These are phyloP conservation scores for Trichopoda pennipes DNA, from an alignment of 2,888 invertebrate genomes.

Conservation along the genomic window DNA sequence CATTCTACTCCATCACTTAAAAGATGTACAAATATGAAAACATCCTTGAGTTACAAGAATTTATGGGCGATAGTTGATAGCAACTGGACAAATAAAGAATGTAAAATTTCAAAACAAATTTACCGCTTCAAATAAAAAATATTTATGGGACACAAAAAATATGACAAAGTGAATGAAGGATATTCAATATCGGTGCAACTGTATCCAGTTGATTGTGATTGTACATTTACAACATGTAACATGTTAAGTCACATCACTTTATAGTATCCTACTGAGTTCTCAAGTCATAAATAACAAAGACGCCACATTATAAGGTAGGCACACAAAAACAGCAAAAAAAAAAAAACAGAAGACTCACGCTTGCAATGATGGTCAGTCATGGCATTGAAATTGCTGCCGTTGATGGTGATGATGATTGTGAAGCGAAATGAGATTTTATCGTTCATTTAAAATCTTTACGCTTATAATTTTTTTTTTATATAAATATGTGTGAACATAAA, in stretches of 20 bases:
- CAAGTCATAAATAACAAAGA: constrained; percentile 68
- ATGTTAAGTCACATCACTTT: constrained; percentile 58
- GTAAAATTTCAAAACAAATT: constrained; percentile 62
- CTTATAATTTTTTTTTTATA: constrained; percentile 11
- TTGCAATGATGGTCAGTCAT: constrained; percentile 19
- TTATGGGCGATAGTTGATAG: constrained; percentile 53
- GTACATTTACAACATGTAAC: constrained; percentile 33
- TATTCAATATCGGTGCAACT: constrained; percentile 32
- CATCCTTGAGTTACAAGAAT: constrained; percentile 54
- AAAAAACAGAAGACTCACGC: constrained; percentile 1
- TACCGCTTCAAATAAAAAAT: constrained; percentile 45
- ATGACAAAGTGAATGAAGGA: constrained; percentile 47
- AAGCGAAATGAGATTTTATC: constrained; percentile 41
- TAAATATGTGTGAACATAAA: constrained; percentile 13
- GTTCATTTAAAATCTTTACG: constrained; percentile 41
- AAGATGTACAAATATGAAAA: background rate
- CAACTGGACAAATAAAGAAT: constrained; percentile 48
- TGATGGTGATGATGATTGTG: constrained; percentile 12
- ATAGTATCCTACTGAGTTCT: constrained; percentile 65
- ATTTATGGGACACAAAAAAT: constrained; percentile 7
- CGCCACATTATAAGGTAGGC: constrained; percentile 59
- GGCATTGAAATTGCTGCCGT: constrained; percentile 3
- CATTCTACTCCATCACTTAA: constrained; percentile 2
- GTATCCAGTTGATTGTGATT: constrained; percentile 3
- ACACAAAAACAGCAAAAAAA: constrained; percentile 11